These are phyloP conservation scores for Corythornis leucogaster DNA, from an alignment of 2,797 vertebrate genomes.

Conservation along the genomic window DNA sequence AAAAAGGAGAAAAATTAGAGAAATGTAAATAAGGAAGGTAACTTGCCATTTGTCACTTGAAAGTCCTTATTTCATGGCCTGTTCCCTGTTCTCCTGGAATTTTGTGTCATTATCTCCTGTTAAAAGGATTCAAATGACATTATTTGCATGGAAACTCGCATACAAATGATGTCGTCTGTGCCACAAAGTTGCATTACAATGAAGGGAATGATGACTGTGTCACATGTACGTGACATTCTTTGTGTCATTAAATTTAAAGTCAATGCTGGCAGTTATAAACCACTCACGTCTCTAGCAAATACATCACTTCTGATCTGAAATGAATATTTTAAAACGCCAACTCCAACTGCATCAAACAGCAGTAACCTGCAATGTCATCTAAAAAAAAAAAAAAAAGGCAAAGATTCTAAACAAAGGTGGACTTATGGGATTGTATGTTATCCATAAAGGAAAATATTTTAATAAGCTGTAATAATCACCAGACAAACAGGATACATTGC, in stretches of 20 bases:
- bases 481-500: not conserved
- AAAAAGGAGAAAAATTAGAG: conserved; percentile 68
- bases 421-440: not conserved
- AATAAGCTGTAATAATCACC: not conserved
- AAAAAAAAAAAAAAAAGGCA: not conserved
- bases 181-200: conserved; percentile 75
- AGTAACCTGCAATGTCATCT: conserved; percentile 59
- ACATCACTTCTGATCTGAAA: conserved; percentile 72
- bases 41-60: conserved; percentile 74
- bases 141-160: conserved; percentile 77
- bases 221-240: conserved; percentile 75
- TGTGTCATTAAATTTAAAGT: conserved; percentile 76
- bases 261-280: conserved; percentile 72
- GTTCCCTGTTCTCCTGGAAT: conserved; percentile 71
- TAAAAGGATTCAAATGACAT: conserved; percentile 80
- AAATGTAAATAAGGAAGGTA: conserved; percentile 73
- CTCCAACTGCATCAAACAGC: conserved; percentile 57
- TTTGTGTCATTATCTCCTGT: conserved; percentile 78
- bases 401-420: conserved; percentile 41
- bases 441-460: not conserved
- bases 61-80: conserved; percentile 74
- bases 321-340: conserved; percentile 71
- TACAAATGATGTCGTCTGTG: conserved; percentile 70
- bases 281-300: conserved; percentile 68
- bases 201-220: conserved; percentile 76